Evolutionary conservation across 2,888 invertebrate genomes (phyloP), one percentile per base, ranked within the genome.

Genomic region (Megalurothrips usitatus): DNA sequence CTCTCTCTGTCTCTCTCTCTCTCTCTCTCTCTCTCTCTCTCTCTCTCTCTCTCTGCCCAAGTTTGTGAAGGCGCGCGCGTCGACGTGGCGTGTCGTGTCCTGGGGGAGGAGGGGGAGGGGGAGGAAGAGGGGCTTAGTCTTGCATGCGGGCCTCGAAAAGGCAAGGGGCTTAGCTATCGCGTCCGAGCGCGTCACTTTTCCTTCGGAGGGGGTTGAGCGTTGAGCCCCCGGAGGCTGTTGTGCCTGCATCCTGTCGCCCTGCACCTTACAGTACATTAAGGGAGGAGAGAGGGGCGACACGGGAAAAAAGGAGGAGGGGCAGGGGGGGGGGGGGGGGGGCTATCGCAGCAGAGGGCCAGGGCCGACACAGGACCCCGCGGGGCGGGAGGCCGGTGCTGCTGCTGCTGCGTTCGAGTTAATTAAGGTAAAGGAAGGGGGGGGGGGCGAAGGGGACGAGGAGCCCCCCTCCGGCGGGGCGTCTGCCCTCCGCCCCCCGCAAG

Each of bases 381-480:
- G 52, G 52, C 52, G 10, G 52, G 68, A 19, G 11, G 68, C n/a
- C 63, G n/a, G 19, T 1, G 63, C 63, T 9, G 63, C n/a, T 63
- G 63, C 68, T 68, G 68, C 19, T 68, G 68, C 68, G 68, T 68
- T 68, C 68, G 23, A 68, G 68, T 68, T 68, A 68, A 68, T 68
- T 68, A 68, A 68, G 68, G 68, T 68, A 23, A 23, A 68, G 68
- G 23, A 23, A 23, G 68, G 23, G n/a, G 68, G 68, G 11, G 68
- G 68, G 1, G 68, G 68, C 17, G 63, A 8, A 63, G 23, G 58
- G 17, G 17, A 14, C n/a, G n/a, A 68, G 23, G 23, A 68, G 23
- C 68, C 68, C 2, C 23, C 23, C 68, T 23, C n/a, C 0, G 11
- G n/a, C n/a, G 63, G n/a, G 63, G n/a, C 63, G n/a, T n/a, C n/a